Percentiles rank a stretch among this genome's conserved stretches.
phyloP scores from a whole-genome alignment of 2,888 invertebrate species.

The Hydrotaea cyrtoneurina region DNA sequence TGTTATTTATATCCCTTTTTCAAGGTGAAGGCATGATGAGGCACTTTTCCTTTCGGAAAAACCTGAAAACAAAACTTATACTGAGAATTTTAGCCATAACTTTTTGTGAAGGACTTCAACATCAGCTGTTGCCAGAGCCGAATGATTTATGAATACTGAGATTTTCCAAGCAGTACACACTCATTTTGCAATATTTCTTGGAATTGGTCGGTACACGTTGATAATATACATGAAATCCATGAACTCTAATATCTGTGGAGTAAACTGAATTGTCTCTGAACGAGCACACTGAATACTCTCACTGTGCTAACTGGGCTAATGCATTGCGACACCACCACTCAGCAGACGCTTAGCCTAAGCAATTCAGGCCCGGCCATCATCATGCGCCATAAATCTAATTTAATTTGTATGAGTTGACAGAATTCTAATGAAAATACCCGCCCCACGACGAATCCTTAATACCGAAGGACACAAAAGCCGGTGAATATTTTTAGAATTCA shows the following conservation, averaged over 20 bases:
- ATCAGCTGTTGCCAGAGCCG: background rate
- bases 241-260: background rate
- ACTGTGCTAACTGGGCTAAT: background rate
- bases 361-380: background rate
- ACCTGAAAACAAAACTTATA: too few relatives aligned
- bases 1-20: too few relatives aligned
- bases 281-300: background rate
- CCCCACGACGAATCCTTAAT: background rate
- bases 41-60: too few relatives aligned
- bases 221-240: slow-evolving; percentile 16
- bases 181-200: background rate
- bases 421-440: slow-evolving; percentile 34
- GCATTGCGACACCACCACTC: background rate
- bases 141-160: slow-evolving; percentile 9
- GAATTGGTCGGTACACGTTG: too few relatives aligned
- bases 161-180: background rate
- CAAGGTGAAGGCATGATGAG: too few relatives aligned
- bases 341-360: too few relatives aligned
- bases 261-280: background rate
- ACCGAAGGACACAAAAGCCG: background rate
- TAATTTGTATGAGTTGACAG: slow-evolving; percentile 59
- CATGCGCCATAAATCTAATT: slow-evolving; percentile 55
- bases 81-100: background rate
- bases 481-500: too few relatives aligned
- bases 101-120: background rate